These are phyloP conservation scores for Cygnus olor DNA, from an alignment of 2,797 vertebrate species.

Conservation along the genomic window DNA sequence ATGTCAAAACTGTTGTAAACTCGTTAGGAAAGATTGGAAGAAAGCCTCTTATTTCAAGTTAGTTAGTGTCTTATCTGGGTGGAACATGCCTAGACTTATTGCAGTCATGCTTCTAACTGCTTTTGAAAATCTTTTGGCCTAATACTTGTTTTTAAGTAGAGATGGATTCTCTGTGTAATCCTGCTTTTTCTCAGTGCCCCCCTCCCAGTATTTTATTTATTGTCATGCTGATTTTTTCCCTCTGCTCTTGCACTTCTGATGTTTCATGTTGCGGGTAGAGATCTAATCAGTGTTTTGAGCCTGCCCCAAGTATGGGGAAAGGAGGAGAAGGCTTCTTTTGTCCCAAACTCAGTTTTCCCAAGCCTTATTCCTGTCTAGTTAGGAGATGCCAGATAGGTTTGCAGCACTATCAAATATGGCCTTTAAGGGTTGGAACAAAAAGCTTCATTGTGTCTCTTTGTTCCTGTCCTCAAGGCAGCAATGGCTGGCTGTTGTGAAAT, in stretches of 20 bases:
- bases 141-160: background rate
- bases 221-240: background rate
- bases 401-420: background rate
- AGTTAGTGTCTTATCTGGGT: background rate
- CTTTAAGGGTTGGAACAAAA: background rate
- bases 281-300: background rate
- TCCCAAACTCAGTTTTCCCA: background rate
- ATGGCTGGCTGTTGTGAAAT: background rate
- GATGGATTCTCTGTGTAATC: background rate
- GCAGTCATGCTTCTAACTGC: background rate
- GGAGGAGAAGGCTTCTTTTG: background rate
- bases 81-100: background rate
- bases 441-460: background rate
- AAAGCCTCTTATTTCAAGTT: background rate
- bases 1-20: background rate
- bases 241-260: background rate
- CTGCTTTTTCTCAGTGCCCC: background rate
- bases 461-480: background rate
- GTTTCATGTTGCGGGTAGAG: background rate
- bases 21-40: background rate
- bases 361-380: background rate
- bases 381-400: background rate
- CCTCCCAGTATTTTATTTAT: background rate
- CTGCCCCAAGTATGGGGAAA: background rate
- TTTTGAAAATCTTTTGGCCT: background rate